phyloP scores from a whole-genome alignment of 2,113 vertebrate genomes.

The Acrocephalus arundinaceus region DNA sequence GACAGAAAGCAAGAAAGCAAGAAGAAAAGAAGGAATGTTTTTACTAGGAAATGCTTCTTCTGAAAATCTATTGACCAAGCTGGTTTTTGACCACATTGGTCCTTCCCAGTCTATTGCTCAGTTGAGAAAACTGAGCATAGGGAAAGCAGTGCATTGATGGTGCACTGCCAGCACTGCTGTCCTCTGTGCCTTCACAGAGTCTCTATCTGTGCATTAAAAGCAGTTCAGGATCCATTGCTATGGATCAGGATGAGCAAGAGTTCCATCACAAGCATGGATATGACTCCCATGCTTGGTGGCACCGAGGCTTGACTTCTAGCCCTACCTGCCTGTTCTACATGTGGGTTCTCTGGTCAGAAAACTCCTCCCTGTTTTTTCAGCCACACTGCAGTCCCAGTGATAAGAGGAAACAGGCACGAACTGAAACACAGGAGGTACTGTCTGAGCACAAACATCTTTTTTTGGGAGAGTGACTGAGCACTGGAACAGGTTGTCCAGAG shows the following conservation, averaged over 20 bases:
- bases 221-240: neutral
- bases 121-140: neutral
- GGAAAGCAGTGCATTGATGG: neutral
- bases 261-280: neutral
- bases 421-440: neutral
- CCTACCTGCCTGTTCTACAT: neutral
- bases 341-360: neutral
- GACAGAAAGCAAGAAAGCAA: neutral
- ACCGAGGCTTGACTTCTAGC: neutral
- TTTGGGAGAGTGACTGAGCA: neutral
- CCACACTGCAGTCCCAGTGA: fast-evolving
- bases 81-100: fast-evolving
- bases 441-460: neutral
- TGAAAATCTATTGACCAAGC: neutral
- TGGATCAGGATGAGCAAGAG: neutral
- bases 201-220: neutral
- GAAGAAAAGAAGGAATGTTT: neutral
- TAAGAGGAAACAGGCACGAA: neutral
- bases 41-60: neutral
- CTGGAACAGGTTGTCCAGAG: neutral
- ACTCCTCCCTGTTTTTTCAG: neutral
- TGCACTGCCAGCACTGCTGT: neutral
- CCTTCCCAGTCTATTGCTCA: neutral
- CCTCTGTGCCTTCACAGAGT: neutral
- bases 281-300: neutral